phyloP scores from a whole-genome alignment of 2,888 invertebrate species.

The Himalopsyche japonica region DNA sequence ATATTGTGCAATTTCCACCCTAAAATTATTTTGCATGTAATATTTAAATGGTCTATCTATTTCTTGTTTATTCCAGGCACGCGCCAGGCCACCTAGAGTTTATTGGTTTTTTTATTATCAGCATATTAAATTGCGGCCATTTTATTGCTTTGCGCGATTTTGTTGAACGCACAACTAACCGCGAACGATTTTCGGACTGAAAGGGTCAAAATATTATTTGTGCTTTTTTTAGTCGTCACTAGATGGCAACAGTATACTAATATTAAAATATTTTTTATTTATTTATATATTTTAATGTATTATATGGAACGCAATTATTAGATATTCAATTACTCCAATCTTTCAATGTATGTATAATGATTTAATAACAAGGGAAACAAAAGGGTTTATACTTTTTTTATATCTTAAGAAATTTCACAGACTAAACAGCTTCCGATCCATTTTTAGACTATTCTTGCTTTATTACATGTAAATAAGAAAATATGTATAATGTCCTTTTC shows the following conservation, averaged over 20 bases:
- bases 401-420: no score
- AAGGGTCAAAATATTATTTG: background rate
- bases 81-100: constrained; percentile 8
- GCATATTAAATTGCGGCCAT: constrained; percentile 27
- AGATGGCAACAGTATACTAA: background rate
- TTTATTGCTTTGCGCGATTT: constrained; percentile 14
- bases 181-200: background rate
- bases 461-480: no score
- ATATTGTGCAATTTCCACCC: background rate
- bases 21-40: background rate
- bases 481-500: no score
- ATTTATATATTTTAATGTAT: no score
- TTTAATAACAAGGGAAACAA: no score
- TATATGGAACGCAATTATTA: no score
- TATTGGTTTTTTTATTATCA: constrained; percentile 25
- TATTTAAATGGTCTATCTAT: background rate
- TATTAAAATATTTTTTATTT: background rate
- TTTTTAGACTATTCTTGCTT: no score
- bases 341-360: no score
- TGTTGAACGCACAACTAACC: background rate
- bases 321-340: no score
- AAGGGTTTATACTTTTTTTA: no score
- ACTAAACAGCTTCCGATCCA: no score
- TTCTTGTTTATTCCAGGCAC: constrained; percentile 18
- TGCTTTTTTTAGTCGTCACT: background rate